These are phyloP conservation scores for Trichosurus vulpecula DNA, from an alignment of 2,797 vertebrate genomes.

Conservation along the genomic window DNA sequence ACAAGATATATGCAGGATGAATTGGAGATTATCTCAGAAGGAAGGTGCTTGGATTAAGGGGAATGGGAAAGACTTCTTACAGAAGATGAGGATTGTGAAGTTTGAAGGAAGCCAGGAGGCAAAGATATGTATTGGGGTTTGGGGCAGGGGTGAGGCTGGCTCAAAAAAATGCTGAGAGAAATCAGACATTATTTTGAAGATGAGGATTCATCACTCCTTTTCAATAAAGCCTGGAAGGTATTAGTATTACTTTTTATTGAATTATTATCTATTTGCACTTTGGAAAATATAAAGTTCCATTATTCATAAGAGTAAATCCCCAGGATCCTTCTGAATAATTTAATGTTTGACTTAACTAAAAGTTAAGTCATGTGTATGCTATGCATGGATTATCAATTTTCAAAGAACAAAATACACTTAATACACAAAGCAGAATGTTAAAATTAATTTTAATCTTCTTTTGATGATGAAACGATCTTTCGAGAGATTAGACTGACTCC, in stretches of 20 bases:
- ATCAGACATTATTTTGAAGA: not conserved
- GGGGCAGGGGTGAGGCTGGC: not conserved
- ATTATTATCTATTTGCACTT: not conserved
- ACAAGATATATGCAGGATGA: not conserved
- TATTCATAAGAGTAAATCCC: not conserved
- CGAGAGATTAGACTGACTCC: not conserved
- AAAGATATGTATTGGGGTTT: not conserved
- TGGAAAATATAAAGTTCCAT: not conserved
- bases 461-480: not conserved
- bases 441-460: not conserved
- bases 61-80: not conserved
- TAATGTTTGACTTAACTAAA: not conserved
- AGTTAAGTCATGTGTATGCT: not conserved
- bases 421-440: not conserved
- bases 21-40: not conserved
- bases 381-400: not conserved
- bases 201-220: not conserved
- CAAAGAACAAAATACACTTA: not conserved
- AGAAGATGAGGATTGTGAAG: not conserved
- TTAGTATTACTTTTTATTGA: not conserved
- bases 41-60: not conserved
- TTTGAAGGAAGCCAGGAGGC: not conserved
- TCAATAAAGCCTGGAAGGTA: not conserved
- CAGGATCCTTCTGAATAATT: not conserved
- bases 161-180: not conserved